phyloP scores from a whole-genome alignment of 2,888 invertebrate genomes.

The Aspidiotus rigidus region DNA sequence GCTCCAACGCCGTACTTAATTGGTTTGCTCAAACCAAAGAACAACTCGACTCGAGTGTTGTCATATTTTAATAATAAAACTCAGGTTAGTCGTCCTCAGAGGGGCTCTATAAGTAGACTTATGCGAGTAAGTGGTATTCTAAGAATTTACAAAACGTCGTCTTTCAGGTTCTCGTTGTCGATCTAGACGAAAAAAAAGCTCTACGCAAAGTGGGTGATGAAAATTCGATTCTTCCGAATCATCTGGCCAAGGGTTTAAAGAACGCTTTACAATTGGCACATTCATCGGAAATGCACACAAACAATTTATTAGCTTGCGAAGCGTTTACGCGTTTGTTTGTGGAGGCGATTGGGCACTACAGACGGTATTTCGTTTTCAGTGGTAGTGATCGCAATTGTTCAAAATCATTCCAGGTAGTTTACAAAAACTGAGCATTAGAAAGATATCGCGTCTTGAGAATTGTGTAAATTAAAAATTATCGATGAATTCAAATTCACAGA shows the following conservation, averaged over 20 bases:
- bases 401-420: conserved; percentile 11
- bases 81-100: conserved; percentile 45
- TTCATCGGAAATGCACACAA: conserved; percentile 45
- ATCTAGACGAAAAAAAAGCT: conserved; percentile 57
- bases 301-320: conserved; percentile 65
- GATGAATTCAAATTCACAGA: conserved; percentile 45
- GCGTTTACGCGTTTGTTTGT: conserved; percentile 70
- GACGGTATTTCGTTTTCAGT: conserved; percentile 47
- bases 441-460: too few species aligned
- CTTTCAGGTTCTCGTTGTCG: conserved; percentile 62
- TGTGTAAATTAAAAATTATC: too few species aligned
- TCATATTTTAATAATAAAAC: conserved; percentile 45
- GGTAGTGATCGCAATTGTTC: conserved; percentile 9
- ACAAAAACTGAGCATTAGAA: neutral
- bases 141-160: neutral
- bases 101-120: neutral
- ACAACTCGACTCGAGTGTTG: conserved; percentile 34
- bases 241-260: conserved; percentile 59
- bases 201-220: conserved; percentile 65
- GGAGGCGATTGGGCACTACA: conserved; percentile 62
- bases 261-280: conserved; percentile 46
- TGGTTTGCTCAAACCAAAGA: conserved; percentile 52
- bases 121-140: neutral
- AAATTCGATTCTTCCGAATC: conserved; percentile 60
- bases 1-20: conserved; percentile 71